Conservation (phyloP, 1,140 invertebrate genomes). For the Drosophila lowei region DNA sequence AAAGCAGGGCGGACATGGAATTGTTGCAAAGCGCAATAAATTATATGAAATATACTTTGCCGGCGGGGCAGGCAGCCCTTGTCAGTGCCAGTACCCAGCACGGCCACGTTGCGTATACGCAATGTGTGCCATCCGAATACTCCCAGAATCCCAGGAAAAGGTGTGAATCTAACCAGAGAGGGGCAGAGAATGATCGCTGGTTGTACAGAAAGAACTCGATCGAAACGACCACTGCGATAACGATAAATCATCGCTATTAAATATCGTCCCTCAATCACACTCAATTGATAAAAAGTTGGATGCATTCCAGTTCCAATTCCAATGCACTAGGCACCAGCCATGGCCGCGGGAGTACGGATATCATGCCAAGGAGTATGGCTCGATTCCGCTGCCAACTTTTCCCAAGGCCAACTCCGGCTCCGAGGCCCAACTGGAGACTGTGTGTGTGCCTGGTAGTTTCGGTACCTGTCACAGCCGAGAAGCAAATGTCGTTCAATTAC, state of each 20-base stretch:
- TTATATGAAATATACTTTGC: conserved; percentile 45
- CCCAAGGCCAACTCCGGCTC: too few species aligned
- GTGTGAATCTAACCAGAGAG: too few species aligned
- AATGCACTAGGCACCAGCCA: too few species aligned
- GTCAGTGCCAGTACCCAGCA: conserved; percentile 19
- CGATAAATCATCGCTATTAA: too few species aligned
- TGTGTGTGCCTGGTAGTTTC: conserved; percentile 21
- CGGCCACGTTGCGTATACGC: conserved; percentile 36
- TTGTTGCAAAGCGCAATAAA: conserved; percentile 54
- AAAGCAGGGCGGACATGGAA: conserved; percentile 23
- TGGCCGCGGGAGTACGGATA: too few species aligned
- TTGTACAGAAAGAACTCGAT: too few species aligned
- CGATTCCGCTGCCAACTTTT: background rate
- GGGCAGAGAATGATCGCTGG: too few species aligned
- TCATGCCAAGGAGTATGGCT: background rate
- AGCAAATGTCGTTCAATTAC: conserved; percentile 58
- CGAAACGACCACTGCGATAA: too few species aligned
- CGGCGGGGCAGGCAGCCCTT: conserved; percentile 38
- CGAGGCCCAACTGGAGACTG: background rate
- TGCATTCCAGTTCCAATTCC: too few species aligned
- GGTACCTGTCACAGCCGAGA: conserved; percentile 28
- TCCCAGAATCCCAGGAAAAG: too few species aligned
- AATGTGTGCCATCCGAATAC: background rate
- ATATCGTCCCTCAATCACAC: too few species aligned
- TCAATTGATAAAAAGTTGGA: too few species aligned